Base-by-base conservation (phyloP, 2,797 vertebrate species). In the Serranus cabrilla region DNA sequence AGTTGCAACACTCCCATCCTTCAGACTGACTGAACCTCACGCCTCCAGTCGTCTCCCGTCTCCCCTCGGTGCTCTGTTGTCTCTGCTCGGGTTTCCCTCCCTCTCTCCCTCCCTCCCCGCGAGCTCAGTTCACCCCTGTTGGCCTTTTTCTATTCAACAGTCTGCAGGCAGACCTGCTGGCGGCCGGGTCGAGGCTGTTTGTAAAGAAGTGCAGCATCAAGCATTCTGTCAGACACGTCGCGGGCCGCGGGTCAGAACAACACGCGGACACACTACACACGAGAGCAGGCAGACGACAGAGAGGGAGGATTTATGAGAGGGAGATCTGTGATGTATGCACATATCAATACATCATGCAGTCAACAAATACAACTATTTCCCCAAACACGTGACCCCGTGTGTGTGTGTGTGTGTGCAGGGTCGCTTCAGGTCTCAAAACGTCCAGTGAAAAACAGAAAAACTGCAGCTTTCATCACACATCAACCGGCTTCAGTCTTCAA, bases 151-250 rank as follows among this genome's bases (percentile, higher is more conserved):
- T 82, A 83, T 89, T 93, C 87, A 83, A 68, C 79, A 68, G 74
- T 86, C 81, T 81, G 86, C 83, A 72, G 79, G 73, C 91, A 82
- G 84, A 87, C 81, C 78, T 58, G 84, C 84, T 71, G 84, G 69
- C 61, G 8, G 66, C 70, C 56, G 8, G 66, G 81, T 73, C 27
- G 25, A 63, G 77, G 68, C 87, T 59, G 83, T 83, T 92, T 90
- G 83, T 91, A 91, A 90, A 92, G 90, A 91, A 90, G 63, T 90
- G 89, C 92, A 87, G 81, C 90, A 92, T 89, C 87, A 84, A 89
- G 84, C 80, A 80, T 91, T 91, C 92, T 92, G 84, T 86, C 80
- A 69, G 81, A 86, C 85, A 73, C 51, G 45, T 84, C 74, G 69
- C 4, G 17, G 55, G 75, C 66, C 39, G 60, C 23, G 21, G 84